Evolutionary conservation across 2,113 vertebrate species (phyloP).

Genomic region (Ciconia stormi): DNA sequence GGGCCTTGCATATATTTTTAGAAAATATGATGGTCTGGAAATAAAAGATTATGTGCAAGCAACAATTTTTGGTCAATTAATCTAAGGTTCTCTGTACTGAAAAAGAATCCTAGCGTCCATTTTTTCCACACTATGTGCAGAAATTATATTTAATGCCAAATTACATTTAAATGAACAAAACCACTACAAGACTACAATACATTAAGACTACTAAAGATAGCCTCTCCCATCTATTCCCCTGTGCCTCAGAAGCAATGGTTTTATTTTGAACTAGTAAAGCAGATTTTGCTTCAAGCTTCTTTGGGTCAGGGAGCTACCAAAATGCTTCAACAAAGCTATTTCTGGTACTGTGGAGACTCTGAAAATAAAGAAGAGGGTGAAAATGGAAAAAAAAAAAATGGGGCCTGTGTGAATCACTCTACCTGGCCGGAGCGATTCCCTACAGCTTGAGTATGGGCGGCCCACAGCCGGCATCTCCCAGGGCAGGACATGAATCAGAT

Average conservation of each 20-base stretch:
- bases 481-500: not conserved
- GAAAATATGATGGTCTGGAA: conserved; percentile 32
- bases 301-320: not conserved
- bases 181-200: not conserved
- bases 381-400: not conserved
- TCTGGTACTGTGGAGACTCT: not conserved
- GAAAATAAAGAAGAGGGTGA: not conserved
- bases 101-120: not conserved
- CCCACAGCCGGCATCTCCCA: not conserved
- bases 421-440: not conserved
- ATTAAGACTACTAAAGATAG: conserved; percentile 27
- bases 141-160: conserved; percentile 8
- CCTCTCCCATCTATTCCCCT: not conserved
- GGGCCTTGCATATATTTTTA: not conserved
- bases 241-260: not conserved
- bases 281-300: not conserved
- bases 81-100: not conserved
- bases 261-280: not conserved
- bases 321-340: not conserved
- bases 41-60: not conserved
- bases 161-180: conserved; percentile 21
- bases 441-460: not conserved
- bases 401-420: not conserved
- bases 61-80: conserved; percentile 32
- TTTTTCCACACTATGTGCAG: conserved; percentile 7